phyloP scores from a whole-genome alignment of 2,113 vertebrate genomes.

The Brienomyrus longianalis region DNA sequence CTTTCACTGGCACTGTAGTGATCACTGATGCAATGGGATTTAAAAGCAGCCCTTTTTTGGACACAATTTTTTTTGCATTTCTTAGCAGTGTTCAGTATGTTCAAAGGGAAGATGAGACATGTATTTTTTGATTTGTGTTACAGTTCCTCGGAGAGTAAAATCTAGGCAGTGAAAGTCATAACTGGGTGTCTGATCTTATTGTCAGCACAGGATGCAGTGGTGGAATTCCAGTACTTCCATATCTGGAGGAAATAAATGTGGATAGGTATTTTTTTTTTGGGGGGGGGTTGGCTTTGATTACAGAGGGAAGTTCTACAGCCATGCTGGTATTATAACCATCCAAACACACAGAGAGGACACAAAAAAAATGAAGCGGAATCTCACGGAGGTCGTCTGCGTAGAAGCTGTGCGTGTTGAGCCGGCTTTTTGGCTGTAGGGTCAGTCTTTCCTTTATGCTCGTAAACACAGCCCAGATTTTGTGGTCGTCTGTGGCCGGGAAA shows the following conservation, averaged over 20 bases:
- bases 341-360: background rate
- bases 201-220: background rate
- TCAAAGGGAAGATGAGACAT: background rate
- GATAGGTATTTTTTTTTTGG: background rate
- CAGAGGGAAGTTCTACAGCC: background rate
- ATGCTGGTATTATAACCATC: background rate
- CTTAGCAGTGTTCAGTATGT: background rate
- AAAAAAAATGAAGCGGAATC: background rate
- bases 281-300: background rate
- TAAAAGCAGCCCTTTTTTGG: background rate
- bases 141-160: background rate
- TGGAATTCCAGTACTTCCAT: background rate
- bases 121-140: background rate
- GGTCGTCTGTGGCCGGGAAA: background rate
- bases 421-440: background rate
- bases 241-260: background rate
- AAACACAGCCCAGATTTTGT: background rate
- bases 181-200: background rate
- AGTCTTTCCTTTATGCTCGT: background rate
- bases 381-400: background rate
- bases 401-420: background rate
- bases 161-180: background rate
- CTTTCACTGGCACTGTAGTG: background rate
- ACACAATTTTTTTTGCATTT: background rate
- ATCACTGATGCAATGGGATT: background rate